Percentiles rank a stretch among this genome's conserved stretches.
Evolutionary conservation across 2,113 vertebrate genomes (phyloP).

Genomic region (Trogon surrucura): DNA sequence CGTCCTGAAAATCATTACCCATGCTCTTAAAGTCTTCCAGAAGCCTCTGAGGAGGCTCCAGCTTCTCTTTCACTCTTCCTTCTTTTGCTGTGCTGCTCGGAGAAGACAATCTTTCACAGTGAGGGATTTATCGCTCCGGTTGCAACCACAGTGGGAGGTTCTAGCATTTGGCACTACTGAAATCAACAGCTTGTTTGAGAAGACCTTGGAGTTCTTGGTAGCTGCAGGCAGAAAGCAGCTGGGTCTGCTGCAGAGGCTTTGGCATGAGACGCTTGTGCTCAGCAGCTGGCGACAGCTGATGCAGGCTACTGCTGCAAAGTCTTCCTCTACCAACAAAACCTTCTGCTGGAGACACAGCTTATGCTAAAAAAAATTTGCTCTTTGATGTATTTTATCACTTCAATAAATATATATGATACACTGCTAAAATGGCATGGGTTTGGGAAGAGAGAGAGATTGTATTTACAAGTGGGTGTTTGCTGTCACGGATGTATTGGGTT

Average conservation of each 20-base stretch:
- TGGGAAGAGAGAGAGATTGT: background rate
- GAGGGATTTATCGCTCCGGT: background rate
- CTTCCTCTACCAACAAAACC: background rate
- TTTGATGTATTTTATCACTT: background rate
- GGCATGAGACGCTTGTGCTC: background rate
- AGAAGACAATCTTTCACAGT: background rate
- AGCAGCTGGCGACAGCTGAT: background rate
- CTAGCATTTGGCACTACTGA: background rate
- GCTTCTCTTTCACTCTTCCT: background rate
- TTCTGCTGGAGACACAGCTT: background rate
- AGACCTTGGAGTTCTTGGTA: background rate
- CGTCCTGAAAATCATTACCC: background rate
- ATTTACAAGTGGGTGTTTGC: background rate
- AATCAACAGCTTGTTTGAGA: background rate
- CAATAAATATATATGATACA: background rate
- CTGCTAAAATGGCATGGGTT: background rate
- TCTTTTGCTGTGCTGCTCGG: background rate
- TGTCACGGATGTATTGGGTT: background rate
- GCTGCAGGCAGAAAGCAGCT: background rate
- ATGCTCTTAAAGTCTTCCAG: background rate
- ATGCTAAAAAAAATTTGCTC: background rate
- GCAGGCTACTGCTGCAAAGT: background rate
- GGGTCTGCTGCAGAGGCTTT: background rate
- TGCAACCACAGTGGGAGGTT: background rate
- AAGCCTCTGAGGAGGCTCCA: background rate